Conservation (phyloP, 2,797 vertebrate genomes). For the Zalophus californianus region DNA sequence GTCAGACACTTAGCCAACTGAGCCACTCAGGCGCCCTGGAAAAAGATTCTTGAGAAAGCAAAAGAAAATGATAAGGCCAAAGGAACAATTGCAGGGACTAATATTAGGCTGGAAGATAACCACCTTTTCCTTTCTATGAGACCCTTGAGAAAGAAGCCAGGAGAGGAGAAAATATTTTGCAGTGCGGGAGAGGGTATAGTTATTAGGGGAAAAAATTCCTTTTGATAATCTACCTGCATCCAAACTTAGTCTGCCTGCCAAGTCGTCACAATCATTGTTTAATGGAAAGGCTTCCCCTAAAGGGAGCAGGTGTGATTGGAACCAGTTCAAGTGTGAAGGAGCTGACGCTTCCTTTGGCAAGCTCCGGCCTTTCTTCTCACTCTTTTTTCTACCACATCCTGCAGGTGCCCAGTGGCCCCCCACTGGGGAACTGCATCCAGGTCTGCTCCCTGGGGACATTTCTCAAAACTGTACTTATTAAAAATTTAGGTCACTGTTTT, state of each 20-base stretch:
- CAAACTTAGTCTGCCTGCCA: conserved; percentile 71
- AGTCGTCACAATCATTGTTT: conserved; percentile 75
- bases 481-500: conserved; percentile 56
- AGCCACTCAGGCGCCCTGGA: neutral
- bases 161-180: conserved; percentile 13
- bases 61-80: neutral
- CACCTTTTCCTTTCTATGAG: neutral
- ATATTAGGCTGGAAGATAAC: neutral
- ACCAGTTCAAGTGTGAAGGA: conserved; percentile 73
- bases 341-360: conserved; percentile 70
- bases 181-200: conserved; percentile 2
- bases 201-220: conserved; percentile 62
- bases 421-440: conserved; percentile 3
- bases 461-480: conserved; percentile 55
- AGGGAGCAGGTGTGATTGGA: conserved; percentile 83
- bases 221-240: conserved; percentile 77
- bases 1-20: neutral
- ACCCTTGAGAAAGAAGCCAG: neutral
- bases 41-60: neutral
- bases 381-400: conserved; percentile 51
- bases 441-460: conserved; percentile 64
- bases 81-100: neutral
- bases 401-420: conserved; percentile 70
- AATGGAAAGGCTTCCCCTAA: conserved; percentile 80
- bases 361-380: conserved; percentile 69